Base-by-base conservation (phyloP, 1,140 invertebrate genomes). In the Orchesella cincta region DNA sequence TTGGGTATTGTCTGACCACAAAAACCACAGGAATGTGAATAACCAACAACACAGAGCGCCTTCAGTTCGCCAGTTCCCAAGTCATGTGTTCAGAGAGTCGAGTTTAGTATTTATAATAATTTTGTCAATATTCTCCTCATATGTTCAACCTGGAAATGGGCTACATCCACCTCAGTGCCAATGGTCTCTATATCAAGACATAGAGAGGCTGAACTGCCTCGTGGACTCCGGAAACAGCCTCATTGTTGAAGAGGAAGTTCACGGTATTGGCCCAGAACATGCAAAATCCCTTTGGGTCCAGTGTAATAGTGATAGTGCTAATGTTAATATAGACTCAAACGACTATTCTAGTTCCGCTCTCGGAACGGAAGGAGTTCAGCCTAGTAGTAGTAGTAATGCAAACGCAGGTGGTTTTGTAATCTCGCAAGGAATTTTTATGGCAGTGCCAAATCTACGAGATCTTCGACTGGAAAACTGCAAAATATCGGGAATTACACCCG, bases 391-490 rank as follows among this genome's bases (percentile, higher is more conserved):
- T 16, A 33, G 16, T 36, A 28, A 70, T 23, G n/a, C 36, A 70
- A 36, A 73, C 46, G 73, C 74, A 23, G 33, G 67, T 23, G 79
- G 78, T 8, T 79, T 77, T 73, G 81, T 82, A 8, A 74, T 82
- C 51, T 82, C 81, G 12, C 79, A 82, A 29, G 81, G 81, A 28
- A 78, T 82, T 26, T 82, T 82, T 34, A 80, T 82, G 81, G 79
- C 81, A 62, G 81, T 82, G 26, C 76, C 77, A 62, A 82, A 95
- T 84, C 86, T 97, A 57, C 89, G 90, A 57, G 92, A 94, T 79
- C 88, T 97, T 3, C 91, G 92, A 16, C 93, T 97, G 75, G 94
- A 96, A 84, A 93, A 92, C 81, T 97, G 95, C 86, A 95, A 95
- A 86, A 92, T 97, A 76, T 91, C 92, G 36, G 94, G 94, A 83